Percentiles rank a stretch among this genome's conserved stretches.
Conservation (phyloP, 2,888 invertebrate species). For the Bedellia somnulentella region DNA sequence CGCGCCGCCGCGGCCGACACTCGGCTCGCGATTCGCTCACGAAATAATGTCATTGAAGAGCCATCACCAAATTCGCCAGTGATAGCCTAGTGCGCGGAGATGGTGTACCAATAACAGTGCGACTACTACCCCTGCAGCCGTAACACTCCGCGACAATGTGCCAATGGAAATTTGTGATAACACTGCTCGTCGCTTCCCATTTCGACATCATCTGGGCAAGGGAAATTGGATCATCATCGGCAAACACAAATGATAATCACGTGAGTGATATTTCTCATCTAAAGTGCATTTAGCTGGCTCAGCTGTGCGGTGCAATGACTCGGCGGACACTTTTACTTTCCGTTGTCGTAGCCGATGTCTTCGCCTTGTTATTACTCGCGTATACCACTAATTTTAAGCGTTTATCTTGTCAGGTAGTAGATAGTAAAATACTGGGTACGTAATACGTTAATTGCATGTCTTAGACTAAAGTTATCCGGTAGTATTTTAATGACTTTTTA, state of each 20-base stretch:
- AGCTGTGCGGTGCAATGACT: slow-evolving; percentile 31
- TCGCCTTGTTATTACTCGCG: slow-evolving; percentile 4
- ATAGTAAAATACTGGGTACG: too few species aligned
- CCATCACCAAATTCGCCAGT: slow-evolving; percentile 37
- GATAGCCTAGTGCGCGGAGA: slow-evolving; percentile 34
- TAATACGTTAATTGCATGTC: too few species aligned
- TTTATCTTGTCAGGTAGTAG: too few species aligned
- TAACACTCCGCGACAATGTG: slow-evolving; percentile 40
- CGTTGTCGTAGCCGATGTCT: slow-evolving; percentile 11
- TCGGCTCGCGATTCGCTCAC: slow-evolving; percentile 42
- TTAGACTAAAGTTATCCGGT: too few species aligned
- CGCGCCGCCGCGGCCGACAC: slow-evolving; percentile 52
- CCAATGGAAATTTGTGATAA: slow-evolving; percentile 47
- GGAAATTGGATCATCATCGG: slow-evolving; percentile 18
- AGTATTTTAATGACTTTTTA: too few species aligned
- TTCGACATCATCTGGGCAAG: slow-evolving; percentile 21
- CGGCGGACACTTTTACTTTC: slow-evolving; percentile 49
- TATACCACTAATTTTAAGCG: too few species aligned
- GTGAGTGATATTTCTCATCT: background rate
- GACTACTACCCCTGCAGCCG: too few species aligned
- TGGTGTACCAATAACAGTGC: slow-evolving; percentile 48
- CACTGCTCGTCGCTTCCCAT: slow-evolving; percentile 36
- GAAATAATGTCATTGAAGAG: slow-evolving; percentile 47
- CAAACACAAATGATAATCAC: background rate
- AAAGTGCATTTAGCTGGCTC: slow-evolving; percentile 8